Evolutionary conservation across 2,888 invertebrate genomes (phyloP).

Genomic region (Thera obeliscata): DNA sequence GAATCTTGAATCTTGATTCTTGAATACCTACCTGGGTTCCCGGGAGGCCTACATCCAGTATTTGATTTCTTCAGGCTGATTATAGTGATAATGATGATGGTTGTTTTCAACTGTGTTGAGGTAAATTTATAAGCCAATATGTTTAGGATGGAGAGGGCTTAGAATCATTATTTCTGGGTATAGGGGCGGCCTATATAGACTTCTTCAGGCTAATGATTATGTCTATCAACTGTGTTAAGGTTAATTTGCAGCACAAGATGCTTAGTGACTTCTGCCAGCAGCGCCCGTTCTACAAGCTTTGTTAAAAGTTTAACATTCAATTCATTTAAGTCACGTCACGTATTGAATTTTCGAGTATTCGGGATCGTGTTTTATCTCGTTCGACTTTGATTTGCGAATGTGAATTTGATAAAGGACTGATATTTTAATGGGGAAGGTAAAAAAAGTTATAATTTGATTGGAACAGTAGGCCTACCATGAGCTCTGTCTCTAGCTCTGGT

Average conservation of each 20-base stretch:
- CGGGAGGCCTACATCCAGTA: too few relatives aligned
- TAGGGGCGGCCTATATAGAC: too few relatives aligned
- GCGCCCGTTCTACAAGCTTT: conserved; percentile 6
- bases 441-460: not conserved
- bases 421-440: not conserved
- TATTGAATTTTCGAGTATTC: conserved; percentile 47
- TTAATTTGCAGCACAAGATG: not conserved
- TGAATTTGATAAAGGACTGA: conserved; percentile 6
- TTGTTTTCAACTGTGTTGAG: too few relatives aligned
- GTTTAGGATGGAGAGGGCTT: too few relatives aligned
- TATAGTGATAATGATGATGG: too few relatives aligned
- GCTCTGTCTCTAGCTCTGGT: not conserved
- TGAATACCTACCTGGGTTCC: too few relatives aligned
- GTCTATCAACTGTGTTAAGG: not conserved
- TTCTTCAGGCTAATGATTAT: too few relatives aligned
- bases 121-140: too few relatives aligned
- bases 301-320: conserved; percentile 46
- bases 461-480: not conserved
- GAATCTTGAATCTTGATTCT: too few relatives aligned
- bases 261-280: not conserved
- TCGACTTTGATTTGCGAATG: conserved; percentile 31
- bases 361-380: conserved; percentile 55
- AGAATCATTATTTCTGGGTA: too few relatives aligned
- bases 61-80: too few relatives aligned
- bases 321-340: conserved; percentile 55